Evolutionary conservation across 1,140 invertebrate species (phyloP).

Genomic region (Listronotus bonariensis): DNA sequence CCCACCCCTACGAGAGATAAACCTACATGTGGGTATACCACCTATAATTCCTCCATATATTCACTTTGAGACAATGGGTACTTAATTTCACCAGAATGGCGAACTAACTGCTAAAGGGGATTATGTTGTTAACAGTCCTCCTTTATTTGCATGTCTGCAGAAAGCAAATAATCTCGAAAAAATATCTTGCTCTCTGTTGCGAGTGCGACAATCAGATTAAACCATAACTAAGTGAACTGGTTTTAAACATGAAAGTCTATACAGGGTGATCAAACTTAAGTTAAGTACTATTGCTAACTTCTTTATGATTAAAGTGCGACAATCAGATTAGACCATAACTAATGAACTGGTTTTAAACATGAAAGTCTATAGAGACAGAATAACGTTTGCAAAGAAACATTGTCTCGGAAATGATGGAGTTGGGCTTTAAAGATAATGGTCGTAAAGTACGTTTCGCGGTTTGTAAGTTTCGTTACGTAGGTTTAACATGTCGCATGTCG

Average conservation of each 20-base stretch:
- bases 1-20: constrained; percentile 27
- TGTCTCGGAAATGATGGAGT: constrained; percentile 26
- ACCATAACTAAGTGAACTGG: constrained; percentile 19
- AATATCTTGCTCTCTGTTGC: constrained; percentile 9
- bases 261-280: too few species aligned
- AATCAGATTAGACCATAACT: too few species aligned
- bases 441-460: constrained; percentile 18
- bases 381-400: constrained; percentile 22
- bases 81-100: constrained; percentile 24
- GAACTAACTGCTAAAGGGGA: constrained; percentile 25
- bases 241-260: too few species aligned
- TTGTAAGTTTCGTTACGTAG: constrained; percentile 9
- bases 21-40: constrained; percentile 21
- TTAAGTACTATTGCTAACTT: too few species aligned
- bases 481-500: constrained; percentile 10
- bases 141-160: constrained; percentile 23
- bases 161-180: constrained; percentile 17
- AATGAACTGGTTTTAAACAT: too few species aligned
- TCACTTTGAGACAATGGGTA: constrained; percentile 23
- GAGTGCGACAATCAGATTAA: constrained; percentile 28
- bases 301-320: too few species aligned
- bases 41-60: constrained; percentile 19
- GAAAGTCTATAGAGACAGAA: constrained; percentile 23
- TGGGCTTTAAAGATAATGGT: constrained; percentile 27
- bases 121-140: constrained; percentile 34